Evolutionary conservation across 2,113 vertebrate genomes (phyloP), one percentile per base, ranked within the genome.

Genomic region (Romanogobio albipinnatus): DNA sequence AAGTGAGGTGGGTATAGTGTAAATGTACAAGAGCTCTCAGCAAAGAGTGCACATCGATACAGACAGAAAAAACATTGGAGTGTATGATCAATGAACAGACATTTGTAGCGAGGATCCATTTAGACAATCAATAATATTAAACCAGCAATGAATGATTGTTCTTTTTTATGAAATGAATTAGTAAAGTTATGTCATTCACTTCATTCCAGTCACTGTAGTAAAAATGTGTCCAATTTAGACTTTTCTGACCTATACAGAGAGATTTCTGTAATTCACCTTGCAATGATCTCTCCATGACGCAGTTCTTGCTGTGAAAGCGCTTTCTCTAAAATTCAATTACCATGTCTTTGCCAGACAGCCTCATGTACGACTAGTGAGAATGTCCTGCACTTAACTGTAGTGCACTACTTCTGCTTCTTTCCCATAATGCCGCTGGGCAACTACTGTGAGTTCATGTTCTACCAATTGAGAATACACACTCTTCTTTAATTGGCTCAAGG

Each of bases 251-350:
- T 71, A 5, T 51, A 81, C 39, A 56, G 22, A 5, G 43, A 56
- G 19, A 56, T 58, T 43, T 82, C 24, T 81, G 79, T 22, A 45
- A 81, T 24, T 81, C 51, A 71, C 61, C 81, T 71, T 26, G 81
- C 64, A 56, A 71, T 82, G 64, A 58, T 82, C 74, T 71, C 70
- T 39, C 33, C 49, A 17, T 39, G 45, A 66, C 45, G 78, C 51
- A 45, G 11, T 82, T 86, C 80, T 81, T 66, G 78, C 84, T 71
- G 62, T 83, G 74, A 56, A 86, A 83, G 85, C 85, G 78, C 49
- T 86, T 86, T 82, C 22, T 45, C 26, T 53, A 71, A 82, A 86
- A 86, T 61, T 82, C 74, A 83, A 70, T 86, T 86, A 83, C 15
- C 6, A 3, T 56, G 33, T 71, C 51, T 83, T 62, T 36, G 73